Evolutionary conservation across 30 jellyfish, hydroid and myxozoan genomes (phyloP).

Genomic region (Turritopsis rubra): DNA sequence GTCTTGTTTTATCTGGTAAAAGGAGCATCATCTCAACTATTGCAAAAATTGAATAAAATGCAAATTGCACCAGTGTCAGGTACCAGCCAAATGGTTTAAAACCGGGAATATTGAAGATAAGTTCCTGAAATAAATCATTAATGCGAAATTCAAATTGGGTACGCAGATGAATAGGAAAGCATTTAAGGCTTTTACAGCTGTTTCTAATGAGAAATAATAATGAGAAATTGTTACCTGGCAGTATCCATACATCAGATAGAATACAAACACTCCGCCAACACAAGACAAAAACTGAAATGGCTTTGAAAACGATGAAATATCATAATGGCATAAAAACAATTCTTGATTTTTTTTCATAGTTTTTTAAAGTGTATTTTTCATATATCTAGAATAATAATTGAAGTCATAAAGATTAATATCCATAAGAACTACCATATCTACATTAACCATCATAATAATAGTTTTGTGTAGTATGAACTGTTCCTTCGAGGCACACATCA

Average conservation of each 20-base stretch:
- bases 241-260: slow-evolving; percentile 65
- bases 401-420: too few species aligned
- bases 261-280: slow-evolving; percentile 58
- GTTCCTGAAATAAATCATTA: slow-evolving; percentile 47
- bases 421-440: too few species aligned
- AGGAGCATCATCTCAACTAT: slow-evolving; percentile 15
- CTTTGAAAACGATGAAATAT: slow-evolving; percentile 33
- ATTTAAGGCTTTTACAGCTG: background rate
- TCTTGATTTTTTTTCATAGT: background rate
- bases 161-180: background rate
- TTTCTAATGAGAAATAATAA: background rate
- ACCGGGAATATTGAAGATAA: slow-evolving; percentile 58
- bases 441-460: too few species aligned
- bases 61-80: slow-evolving; percentile 76
- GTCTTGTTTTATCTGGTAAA: background rate
- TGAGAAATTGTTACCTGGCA: slow-evolving; percentile 44
- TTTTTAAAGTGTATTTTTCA: background rate
- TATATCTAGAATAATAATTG: background rate
- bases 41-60: slow-evolving; percentile 46
- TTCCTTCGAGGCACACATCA: too few species aligned
- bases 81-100: slow-evolving; percentile 85
- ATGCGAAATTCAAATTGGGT: background rate
- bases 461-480: too few species aligned
- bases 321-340: slow-evolving; percentile 34
- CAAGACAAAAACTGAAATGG: slow-evolving; percentile 40